Evolutionary conservation across 1,140 invertebrate species (phyloP).

Genomic region (Drosophila athabasca): DNA sequence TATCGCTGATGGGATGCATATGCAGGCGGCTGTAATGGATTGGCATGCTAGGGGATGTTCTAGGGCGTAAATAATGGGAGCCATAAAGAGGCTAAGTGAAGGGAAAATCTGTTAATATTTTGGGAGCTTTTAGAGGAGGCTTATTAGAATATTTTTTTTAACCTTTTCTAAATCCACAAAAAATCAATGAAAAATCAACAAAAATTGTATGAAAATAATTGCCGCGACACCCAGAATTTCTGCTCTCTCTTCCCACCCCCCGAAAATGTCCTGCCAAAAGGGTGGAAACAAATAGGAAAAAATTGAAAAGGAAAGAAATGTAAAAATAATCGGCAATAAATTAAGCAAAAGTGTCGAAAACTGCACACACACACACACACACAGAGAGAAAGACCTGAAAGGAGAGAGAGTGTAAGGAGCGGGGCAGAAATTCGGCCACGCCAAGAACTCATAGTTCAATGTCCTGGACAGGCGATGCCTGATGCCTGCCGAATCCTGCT

Average conservation of each 20-base stretch:
- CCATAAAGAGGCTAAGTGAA: too few species aligned
- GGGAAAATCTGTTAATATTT: too few species aligned
- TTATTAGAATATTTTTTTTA: too few species aligned
- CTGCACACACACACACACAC: slow-evolving; percentile 54
- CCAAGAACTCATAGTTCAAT: slow-evolving; percentile 79
- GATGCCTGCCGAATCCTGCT: background rate
- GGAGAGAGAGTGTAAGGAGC: background rate
- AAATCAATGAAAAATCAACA: slow-evolving; percentile 72
- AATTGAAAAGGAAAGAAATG: slow-evolving; percentile 67
- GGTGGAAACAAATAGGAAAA: slow-evolving; percentile 29
- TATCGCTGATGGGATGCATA: slow-evolving; percentile 42
- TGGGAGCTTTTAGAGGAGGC: too few species aligned
- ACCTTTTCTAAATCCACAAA: too few species aligned
- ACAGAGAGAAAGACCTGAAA: too few species aligned
- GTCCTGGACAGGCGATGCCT: slow-evolving; percentile 65
- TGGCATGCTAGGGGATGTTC: background rate
- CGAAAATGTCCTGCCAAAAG: background rate
- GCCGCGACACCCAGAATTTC: slow-evolving; percentile 48
- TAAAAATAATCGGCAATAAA: slow-evolving; percentile 82
- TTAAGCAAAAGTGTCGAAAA: slow-evolving; percentile 81
- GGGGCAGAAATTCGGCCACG: slow-evolving; percentile 67
- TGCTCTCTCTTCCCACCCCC: background rate
- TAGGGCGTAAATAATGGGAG: too few species aligned
- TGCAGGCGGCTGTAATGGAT: slow-evolving; percentile 31
- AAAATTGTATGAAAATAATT: slow-evolving; percentile 73